A percentile compares a stretch with the other conserved stretches of the same genome.
Evolutionary conservation across 1,140 invertebrate genomes (phyloP).

Genomic region (Trichonephila inaurata): DNA sequence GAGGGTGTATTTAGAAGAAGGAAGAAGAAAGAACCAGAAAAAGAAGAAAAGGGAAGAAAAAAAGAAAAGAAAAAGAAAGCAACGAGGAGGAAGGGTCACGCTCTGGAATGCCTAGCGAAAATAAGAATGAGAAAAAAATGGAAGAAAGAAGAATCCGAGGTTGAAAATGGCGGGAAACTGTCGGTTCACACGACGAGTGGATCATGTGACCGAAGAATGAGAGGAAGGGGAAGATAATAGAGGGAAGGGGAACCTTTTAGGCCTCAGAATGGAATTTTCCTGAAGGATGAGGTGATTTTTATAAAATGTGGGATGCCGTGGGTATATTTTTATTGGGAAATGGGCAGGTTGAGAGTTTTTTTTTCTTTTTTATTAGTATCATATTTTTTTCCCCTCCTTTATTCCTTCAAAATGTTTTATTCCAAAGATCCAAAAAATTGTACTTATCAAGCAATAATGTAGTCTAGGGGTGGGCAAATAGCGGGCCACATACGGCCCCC

Average conservation of each 20-base stretch:
- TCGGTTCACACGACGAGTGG: slow-evolving; percentile 51
- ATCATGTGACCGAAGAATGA: slow-evolving; percentile 4
- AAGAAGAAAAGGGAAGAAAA: too few relatives aligned
- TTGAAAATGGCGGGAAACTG: slow-evolving; percentile 57
- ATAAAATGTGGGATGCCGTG: background rate
- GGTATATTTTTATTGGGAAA: slow-evolving; percentile 4
- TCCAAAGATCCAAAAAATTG: background rate
- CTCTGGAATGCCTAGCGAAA: slow-evolving; percentile 14
- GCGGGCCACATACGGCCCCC: too few relatives aligned
- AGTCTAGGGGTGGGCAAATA: too few relatives aligned
- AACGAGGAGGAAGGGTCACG: slow-evolving; percentile 10
- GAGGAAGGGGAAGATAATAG: background rate
- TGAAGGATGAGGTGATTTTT: slow-evolving; percentile 5
- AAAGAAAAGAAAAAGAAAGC: too few relatives aligned
- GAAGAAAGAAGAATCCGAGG: background rate
- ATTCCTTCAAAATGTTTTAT: background rate
- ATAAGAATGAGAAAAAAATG: background rate
- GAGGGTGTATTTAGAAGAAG: slow-evolving; percentile 28
- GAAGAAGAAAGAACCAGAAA: slow-evolving; percentile 2
- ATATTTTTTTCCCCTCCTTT: background rate
- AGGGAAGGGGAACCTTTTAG: background rate
- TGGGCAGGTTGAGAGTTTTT: background rate
- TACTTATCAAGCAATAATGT: too few relatives aligned
- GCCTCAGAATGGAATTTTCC: slow-evolving; percentile 10
- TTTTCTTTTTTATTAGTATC: background rate